Evolutionary conservation across 2,797 vertebrate species (phyloP), one percentile per base, ranked within the genome.

Genomic region (Scarus forsteni): DNA sequence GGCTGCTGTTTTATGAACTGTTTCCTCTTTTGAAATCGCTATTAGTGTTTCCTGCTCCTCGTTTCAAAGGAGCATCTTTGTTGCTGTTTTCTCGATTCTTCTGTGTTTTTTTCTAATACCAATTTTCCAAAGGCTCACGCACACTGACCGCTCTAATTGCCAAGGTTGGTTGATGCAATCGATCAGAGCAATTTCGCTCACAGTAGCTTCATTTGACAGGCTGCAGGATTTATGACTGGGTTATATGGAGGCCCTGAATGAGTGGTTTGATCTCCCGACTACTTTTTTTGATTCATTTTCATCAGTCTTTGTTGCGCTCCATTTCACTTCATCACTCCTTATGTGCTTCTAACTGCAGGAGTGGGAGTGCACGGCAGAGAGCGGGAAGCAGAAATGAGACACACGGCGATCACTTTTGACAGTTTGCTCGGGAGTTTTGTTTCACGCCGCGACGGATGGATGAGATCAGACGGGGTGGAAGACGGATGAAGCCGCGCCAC

Each of bases 181-280:
- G 66, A 89, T 87, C 75, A 75, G 50, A 74, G 75, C 68, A 52
- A 73, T 79, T 89, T 70, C 45, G 61, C 62, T 84, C 74, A 75
- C 71, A 50, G 80, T 48, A 52, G 70, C 70, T 69, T 65, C 70
- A 71, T 74, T 60, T 77, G 79, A 66, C 64, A 49, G 62, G 46
- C 69, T 18, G 55, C n/a, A 49, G 54, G 57, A 84, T 83, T 75
- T 77, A 74, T 73, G 63, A 79, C 38, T 65, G 69, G 70, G 80
- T 85, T 71, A 84, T 62, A 35, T 45, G 57, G 9, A 50, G 72
- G 74, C 67, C 77, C 27, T 27, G 69, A 83, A 69, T 64, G 53
- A 73, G n/a, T 14, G 61, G 44, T 73, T 73, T 66, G 52, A 66
- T 75, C 79, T 83, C 64, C 60, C 43, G 15, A 51, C 79, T 81